Base-by-base conservation (phyloP, 2,888 invertebrate species). In the Tupiocoris notatus region DNA sequence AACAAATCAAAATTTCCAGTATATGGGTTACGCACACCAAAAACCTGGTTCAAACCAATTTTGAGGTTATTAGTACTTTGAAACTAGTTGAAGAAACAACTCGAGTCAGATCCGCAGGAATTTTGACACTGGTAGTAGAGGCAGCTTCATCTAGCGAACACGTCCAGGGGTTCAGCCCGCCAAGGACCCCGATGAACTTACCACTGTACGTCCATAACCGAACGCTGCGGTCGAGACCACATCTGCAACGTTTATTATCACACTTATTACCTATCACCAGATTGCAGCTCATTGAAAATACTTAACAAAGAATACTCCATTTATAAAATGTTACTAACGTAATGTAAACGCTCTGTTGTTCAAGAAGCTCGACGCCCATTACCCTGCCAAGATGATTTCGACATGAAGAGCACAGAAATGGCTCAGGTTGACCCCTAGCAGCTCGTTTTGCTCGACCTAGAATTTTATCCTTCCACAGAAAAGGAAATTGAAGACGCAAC, bases 141-240 rank as follows among this genome's bases (percentile, higher is more conserved):
- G 56, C 21, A 6, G 20, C 1, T n/a, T 56, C 58, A 17, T 56
- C 58, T 73, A 22, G 25, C 21, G 23, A 18, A 58, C 86, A 85
- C 23, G 85, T 84, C 90, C 91, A 92, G 0, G 88, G 86, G 81
- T 87, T 85, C 80, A 88, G 88, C 70, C 91, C 89, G 71, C 94
- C 94, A 79, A 94, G 86, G 2, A 92, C 78, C 18, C 79, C 80
- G 1, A 80, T 71, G 64, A 79, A 81, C 21, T 88, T 87, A 54
- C 93, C 93, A 59, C 89, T 87, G 76, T 92, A 83, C 0, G 89
- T 89, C 93, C 93, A 93, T 83, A 92, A 84, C 74, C 93, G 88
- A 77, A 90, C 90, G 65, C 91, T 90, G 82, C 88, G 89, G 85
- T 92, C 92, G 75, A 87, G 86, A 80, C 91, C 90, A 79, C 89